Base-by-base conservation (phyloP, 2,797 vertebrate genomes). In the Pogoniulus pusillus region DNA sequence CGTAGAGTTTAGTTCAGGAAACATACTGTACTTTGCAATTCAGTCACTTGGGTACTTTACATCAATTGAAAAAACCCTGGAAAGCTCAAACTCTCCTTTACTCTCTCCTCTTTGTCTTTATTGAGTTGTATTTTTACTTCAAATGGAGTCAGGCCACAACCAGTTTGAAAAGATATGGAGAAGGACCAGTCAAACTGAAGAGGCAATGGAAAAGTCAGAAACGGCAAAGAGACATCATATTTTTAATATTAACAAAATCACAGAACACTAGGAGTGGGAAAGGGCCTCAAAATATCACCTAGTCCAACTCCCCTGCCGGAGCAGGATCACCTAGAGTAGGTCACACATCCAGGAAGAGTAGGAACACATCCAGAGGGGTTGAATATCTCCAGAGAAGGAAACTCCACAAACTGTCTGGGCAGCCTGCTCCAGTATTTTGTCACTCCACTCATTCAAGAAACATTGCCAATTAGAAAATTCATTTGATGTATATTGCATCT, bases 51-150 rank as follows among this genome's bases (percentile, higher is more conserved):
- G 24, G 43, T 90, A 37, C 9, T 7, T 92, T 93, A 47, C 23
- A 64, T 79, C 68, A 85, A 65, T 79, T 82, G 64, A 49, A 96
- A 75, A 60, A 70, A 53, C 73, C 89, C 24, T 89, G 75, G 58
- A 95, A 93, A 59, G 39, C 41, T 93, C 45, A 78, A 57, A 71
- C 91, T 74, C 6, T 4, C 20, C 34, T 84, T 54, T 73, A 8
- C 9, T 51, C 23, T 66, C 8, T 79, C 29, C 26, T 43, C 30
- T 51, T 62, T 80, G 9, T 63, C n/a, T 82, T 45, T 37, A 14
- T 18, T 18, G 34, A 89, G 47, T 26, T 70, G 22, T 35, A 43
- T 89, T 94, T 90, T 76, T 53, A 11, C 24, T 57, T 85, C 49
- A 45, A 6, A 78, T 59, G 43, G 55, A 30, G 43, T 66, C 64